phyloP scores from a whole-genome alignment of 1,140 invertebrate genomes.

The Zaprionus capensis region DNA sequence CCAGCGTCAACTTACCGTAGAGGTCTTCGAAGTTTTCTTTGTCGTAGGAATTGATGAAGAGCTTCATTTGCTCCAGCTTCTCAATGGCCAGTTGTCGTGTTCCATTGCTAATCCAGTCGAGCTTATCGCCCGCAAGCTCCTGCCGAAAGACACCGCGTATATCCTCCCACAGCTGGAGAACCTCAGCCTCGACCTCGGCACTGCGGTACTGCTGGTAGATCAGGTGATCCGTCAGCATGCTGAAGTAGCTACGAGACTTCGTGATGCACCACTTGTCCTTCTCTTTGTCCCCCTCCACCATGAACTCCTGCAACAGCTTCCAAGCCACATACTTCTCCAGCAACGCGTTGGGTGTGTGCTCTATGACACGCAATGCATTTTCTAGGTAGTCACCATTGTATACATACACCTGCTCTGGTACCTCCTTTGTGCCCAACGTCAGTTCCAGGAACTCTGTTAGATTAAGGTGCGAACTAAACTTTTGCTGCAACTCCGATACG shows the following conservation, averaged over 20 bases:
- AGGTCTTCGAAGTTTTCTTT: constrained; percentile 51
- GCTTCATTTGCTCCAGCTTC: constrained; percentile 64
- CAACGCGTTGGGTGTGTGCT: constrained; percentile 17
- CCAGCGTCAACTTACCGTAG: constrained; percentile 48
- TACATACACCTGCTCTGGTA: constrained; percentile 60
- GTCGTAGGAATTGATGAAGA: constrained; percentile 69
- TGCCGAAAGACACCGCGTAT: constrained; percentile 52
- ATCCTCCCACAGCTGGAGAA: constrained; percentile 60
- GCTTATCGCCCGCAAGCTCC: constrained; percentile 60
- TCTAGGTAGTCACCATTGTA: constrained; percentile 33
- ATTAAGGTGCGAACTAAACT: constrained; percentile 51
- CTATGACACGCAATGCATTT: constrained; percentile 20
- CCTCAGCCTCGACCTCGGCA: constrained; percentile 46
- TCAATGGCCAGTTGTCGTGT: constrained; percentile 61
- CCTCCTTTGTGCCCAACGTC: constrained; percentile 42
- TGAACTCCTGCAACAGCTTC: constrained; percentile 57
- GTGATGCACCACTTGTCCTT: constrained; percentile 54
- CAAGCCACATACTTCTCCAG: constrained; percentile 65
- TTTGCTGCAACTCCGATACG: constrained; percentile 46
- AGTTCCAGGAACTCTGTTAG: constrained; percentile 57
- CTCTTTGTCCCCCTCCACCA: constrained; percentile 31
- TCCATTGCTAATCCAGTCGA: constrained; percentile 66
- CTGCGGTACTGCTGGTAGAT: constrained; percentile 61
- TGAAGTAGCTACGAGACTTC: constrained; percentile 62
- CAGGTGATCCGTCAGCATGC: constrained; percentile 57